Conservation (phyloP, 2,888 invertebrate species). For the Horisme vitalbata region DNA sequence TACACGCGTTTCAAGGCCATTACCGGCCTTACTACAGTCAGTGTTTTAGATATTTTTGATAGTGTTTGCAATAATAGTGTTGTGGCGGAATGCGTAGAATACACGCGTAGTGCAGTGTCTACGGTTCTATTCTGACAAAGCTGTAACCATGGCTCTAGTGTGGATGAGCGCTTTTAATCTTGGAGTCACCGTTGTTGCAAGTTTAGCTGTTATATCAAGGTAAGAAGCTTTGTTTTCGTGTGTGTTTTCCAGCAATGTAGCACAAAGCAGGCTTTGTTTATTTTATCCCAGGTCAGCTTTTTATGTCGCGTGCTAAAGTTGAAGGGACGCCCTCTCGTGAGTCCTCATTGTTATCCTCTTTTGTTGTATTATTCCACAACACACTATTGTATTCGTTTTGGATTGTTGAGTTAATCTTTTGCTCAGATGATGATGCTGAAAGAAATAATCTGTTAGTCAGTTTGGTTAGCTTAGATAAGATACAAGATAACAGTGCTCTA, state of each 20-base stretch:
- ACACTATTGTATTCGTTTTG: neutral
- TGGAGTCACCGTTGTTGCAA: constrained; percentile 84
- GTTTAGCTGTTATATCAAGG: constrained; percentile 72
- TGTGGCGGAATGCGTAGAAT: constrained; percentile 31
- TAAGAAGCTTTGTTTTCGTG: constrained; percentile 14
- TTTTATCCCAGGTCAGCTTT: constrained; percentile 16
- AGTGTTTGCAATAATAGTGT: constrained; percentile 7
- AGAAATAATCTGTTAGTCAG: too few species aligned
- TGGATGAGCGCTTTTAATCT: constrained; percentile 86
- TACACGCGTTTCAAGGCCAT: constrained; percentile 13
- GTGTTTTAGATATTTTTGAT: constrained; percentile 10
- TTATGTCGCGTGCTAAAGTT: constrained; percentile 3
- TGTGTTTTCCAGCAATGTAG: constrained; percentile 5
- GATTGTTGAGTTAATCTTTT: too few species aligned
- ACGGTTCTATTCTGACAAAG: constrained; percentile 32
- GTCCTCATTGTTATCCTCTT: constrained; percentile 1
- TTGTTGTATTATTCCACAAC: too few species aligned
- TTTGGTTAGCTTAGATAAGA: too few species aligned
- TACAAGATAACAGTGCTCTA: too few species aligned
- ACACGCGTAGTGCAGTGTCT: constrained; percentile 40
- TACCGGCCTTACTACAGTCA: neutral
- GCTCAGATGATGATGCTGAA: too few species aligned
- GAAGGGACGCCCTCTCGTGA: constrained; percentile 1
- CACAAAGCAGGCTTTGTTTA: constrained; percentile 22
- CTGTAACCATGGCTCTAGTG: constrained; percentile 80